Evolutionary conservation across 2,888 invertebrate genomes (phyloP).

Genomic region (Caenorhabditis macrosperma): DNA sequence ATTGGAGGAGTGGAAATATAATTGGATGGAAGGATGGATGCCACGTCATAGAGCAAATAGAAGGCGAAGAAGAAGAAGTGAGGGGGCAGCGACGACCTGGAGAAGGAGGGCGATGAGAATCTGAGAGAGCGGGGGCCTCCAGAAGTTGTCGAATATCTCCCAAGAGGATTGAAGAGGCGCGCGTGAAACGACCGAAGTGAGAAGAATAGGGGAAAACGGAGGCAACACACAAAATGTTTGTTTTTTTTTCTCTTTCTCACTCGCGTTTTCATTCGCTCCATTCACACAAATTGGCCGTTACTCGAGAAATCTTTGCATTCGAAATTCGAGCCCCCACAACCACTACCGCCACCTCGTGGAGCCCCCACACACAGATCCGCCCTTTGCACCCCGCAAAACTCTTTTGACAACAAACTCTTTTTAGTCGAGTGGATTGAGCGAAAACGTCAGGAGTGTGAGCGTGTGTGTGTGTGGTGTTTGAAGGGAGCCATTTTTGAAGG

Average conservation of each 20-base stretch:
- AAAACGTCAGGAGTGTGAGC: background rate
- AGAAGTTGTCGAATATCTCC: slow-evolving; percentile 55
- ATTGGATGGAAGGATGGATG: slow-evolving; percentile 2
- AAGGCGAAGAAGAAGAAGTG: slow-evolving; percentile 3
- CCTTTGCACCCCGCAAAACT: background rate
- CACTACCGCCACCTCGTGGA: background rate
- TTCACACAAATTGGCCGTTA: slow-evolving; percentile 13
- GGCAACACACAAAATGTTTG: slow-evolving; percentile 54
- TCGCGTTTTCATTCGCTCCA: background rate
- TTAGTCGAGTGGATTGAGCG: background rate
- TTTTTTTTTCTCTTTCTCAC: slow-evolving; percentile 27
- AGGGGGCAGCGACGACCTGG: background rate
- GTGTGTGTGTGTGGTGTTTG: background rate
- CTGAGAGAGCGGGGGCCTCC: slow-evolving; percentile 21
- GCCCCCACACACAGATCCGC: background rate
- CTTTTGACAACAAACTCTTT: slow-evolving; percentile 6
- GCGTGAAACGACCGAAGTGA: slow-evolving; percentile 4
- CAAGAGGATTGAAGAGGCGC: slow-evolving; percentile 35
- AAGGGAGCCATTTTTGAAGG: background rate
- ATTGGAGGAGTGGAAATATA: background rate
- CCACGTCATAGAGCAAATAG: slow-evolving; percentile 35
- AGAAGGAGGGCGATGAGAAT: slow-evolving; percentile 6
- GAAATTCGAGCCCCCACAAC: slow-evolving; percentile 36
- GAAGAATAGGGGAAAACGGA: slow-evolving; percentile 4
- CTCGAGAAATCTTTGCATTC: slow-evolving; percentile 52